Percentiles rank a stretch among this genome's conserved stretches.
Conservation (phyloP, 2,797 vertebrate genomes). For the Chrysocyon brachyurus region DNA sequence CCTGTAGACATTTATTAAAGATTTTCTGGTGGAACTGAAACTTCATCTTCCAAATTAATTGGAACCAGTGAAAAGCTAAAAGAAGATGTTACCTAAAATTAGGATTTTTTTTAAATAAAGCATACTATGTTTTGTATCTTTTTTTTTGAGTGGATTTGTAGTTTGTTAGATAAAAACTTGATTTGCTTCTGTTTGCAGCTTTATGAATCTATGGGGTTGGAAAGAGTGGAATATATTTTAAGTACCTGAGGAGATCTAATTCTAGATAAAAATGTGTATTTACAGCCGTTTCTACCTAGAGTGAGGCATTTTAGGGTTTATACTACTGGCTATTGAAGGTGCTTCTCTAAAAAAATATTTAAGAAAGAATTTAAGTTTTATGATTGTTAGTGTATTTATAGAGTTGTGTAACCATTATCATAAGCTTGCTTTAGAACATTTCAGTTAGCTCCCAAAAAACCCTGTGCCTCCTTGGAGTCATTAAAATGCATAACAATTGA, state of each 20-base stretch:
- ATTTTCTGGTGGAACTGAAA: slow-evolving; percentile 42
- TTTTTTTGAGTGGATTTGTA: not conserved
- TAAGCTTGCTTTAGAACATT: not conserved
- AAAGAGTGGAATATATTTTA: not conserved
- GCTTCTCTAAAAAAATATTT: slow-evolving; percentile 29
- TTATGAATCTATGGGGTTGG: not conserved
- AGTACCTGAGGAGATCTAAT: not conserved
- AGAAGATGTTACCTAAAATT: slow-evolving; percentile 32
- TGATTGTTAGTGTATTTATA: not conserved
- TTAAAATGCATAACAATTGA: slow-evolving; percentile 51
- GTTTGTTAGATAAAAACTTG: not conserved
- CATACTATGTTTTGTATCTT: not conserved
- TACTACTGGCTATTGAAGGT: not conserved
- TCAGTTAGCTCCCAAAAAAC: not conserved
- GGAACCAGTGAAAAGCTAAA: slow-evolving; percentile 18
- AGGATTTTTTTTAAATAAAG: not conserved
- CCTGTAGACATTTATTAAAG: slow-evolving; percentile 22
- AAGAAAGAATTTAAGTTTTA: not conserved
- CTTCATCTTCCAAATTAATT: slow-evolving; percentile 50
- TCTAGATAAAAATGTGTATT: not conserved
- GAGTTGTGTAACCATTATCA: not conserved
- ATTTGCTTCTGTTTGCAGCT: not conserved
- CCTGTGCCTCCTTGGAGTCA: not conserved
- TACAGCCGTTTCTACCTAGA: not conserved
- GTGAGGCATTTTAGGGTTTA: not conserved